Evolutionary conservation across 2,888 invertebrate genomes (phyloP), one percentile per base, ranked within the genome.

Genomic region (Cacoxenus indagator): DNA sequence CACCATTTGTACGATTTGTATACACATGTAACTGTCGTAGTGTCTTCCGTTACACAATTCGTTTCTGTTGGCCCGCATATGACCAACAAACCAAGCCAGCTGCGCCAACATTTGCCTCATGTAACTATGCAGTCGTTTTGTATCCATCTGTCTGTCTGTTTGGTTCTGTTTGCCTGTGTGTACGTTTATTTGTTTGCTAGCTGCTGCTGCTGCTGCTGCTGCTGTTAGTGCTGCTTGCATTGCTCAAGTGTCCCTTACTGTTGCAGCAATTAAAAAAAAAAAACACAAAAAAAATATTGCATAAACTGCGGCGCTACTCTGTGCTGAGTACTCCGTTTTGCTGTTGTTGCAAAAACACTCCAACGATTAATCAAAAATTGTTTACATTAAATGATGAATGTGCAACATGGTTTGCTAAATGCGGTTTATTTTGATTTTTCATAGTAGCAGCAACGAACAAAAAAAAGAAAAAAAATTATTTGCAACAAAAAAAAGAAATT

Each of bases 321-420:
- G 68, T 71, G 76, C 65, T 64, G 2, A 4, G 19, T 19, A 17
- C 19, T 51, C 59, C 22, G 9, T 19, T 31, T 29, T 48, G 48
- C 48, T 64, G 48, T 64, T 48, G 37, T 64, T 64, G 64, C 54
- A 37, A 27, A 37, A 62, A 45, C n/a, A n/a, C 61, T 43, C 14
- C 43, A 74, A 77, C 78, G 80, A 82, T 82, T 82, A 81, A 84
- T 84, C 82, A 84, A 80, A 84, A 83, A 82, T 78, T 81, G 76
- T 82, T 83, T 83, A 77, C 83, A 79, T 74, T 76, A 82, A 80
- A 80, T 82, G 82, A 84, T 82, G 80, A 82, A 84, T 84, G 84
- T 80, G 78, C 76, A 75, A 82, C 80, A 82, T 77, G 75, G 76
- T 72, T 51, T 51, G 65, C 51, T 54, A 54, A 54, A 37, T 65